Evolutionary conservation across 2,797 vertebrate species (phyloP).

Genomic region (Acanthis flammea): DNA sequence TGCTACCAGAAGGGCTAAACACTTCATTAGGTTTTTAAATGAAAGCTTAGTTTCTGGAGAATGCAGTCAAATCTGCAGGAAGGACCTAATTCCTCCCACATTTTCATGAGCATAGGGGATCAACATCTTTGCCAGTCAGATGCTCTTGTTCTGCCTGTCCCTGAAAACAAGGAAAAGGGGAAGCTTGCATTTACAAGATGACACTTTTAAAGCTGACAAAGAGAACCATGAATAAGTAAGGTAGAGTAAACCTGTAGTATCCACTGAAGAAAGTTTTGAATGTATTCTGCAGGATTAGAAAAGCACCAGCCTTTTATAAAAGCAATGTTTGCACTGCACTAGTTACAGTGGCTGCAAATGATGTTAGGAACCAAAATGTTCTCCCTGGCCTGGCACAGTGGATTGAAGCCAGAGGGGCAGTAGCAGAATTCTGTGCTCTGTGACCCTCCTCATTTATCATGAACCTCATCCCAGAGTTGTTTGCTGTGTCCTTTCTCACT

Average conservation of each 20-base stretch:
- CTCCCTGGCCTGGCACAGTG: neutral
- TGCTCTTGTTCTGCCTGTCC: neutral
- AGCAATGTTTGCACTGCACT: neutral
- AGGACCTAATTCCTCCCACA: conserved; percentile 50
- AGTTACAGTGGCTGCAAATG: neutral
- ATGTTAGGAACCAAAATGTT: neutral
- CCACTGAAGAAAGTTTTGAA: neutral
- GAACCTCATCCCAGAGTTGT: neutral
- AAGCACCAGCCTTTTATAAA: neutral
- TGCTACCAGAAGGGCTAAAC: conserved; percentile 55
- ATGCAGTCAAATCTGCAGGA: neutral
- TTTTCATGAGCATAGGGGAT: conserved; percentile 45
- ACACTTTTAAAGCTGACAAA: neutral
- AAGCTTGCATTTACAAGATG: neutral
- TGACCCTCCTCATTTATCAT: neutral
- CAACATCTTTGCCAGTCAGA: conserved; percentile 36
- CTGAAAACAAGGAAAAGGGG: conserved; percentile 1
- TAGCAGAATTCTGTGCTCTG: neutral
- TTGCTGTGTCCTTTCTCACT: neutral
- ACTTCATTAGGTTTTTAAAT: conserved; percentile 67
- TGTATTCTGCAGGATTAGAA: neutral
- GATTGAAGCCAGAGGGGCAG: neutral
- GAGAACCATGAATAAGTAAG: neutral
- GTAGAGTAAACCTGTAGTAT: neutral
- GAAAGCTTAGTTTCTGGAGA: conserved; percentile 50